A percentile compares a stretch with the other conserved stretches of the same genome.
Conservation (phyloP, 2,888 invertebrate genomes). For the Tanytarsus gracilentus region DNA sequence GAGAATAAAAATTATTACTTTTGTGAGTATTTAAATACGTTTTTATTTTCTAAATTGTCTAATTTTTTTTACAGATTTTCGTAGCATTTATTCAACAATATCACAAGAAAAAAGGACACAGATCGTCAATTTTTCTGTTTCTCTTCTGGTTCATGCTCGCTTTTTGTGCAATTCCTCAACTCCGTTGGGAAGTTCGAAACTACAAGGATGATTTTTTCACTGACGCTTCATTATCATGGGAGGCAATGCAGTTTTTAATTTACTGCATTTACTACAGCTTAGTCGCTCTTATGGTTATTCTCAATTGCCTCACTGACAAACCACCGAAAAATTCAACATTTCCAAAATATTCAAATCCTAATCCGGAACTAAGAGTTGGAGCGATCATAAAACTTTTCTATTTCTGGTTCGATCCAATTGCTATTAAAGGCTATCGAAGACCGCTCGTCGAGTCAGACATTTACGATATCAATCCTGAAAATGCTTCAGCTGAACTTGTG, state of each 20-base stretch:
- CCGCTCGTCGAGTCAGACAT: constrained; percentile 46
- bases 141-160: constrained; percentile 47
- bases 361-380: constrained; percentile 33
- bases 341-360: constrained; percentile 17
- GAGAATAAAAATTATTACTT: constrained; percentile 30
- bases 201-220: constrained; percentile 33
- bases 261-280: not conserved
- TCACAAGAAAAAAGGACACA: constrained; percentile 46
- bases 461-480: constrained; percentile 45
- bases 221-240: constrained; percentile 29
- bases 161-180: constrained; percentile 38
- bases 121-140: constrained; percentile 48
- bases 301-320: constrained; percentile 10
- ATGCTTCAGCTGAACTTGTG: constrained; percentile 38
- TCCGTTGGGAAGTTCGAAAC: constrained; percentile 31
- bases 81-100: constrained; percentile 40
- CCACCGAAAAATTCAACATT: not conserved
- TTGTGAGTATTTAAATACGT: constrained; percentile 31
- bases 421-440: constrained; percentile 45
- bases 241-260: constrained; percentile 1
- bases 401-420: constrained; percentile 48
- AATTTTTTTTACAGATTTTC: constrained; percentile 32
- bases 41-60: not conserved
- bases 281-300: not conserved
- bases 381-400: constrained; percentile 36